A percentile compares a stretch with the other conserved stretches of the same genome.
These are phyloP conservation scores for Cabera pusaria DNA, from an alignment of 2,888 invertebrate species.

Conservation along the genomic window DNA sequence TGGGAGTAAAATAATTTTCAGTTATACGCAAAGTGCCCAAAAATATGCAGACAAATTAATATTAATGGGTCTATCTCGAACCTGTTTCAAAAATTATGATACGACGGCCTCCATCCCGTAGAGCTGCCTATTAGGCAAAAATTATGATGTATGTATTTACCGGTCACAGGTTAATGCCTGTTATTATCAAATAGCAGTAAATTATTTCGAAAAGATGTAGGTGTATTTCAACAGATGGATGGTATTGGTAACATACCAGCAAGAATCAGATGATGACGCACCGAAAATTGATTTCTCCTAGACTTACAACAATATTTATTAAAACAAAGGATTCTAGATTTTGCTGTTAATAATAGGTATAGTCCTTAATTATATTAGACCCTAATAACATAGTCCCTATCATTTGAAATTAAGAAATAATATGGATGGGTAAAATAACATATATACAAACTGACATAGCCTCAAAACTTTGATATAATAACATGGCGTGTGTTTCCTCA, in stretches of 20 bases:
- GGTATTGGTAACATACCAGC: constrained; percentile 5
- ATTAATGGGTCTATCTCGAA: constrained; percentile 21
- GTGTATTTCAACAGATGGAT: constrained; percentile 6
- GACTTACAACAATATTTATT: too few species aligned
- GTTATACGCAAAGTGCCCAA: constrained; percentile 6
- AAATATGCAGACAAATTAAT: constrained; percentile 25
- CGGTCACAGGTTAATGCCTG: constrained; percentile 18
- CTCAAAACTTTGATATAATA: too few species aligned
- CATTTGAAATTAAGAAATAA: too few species aligned
- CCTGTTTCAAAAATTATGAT: constrained; percentile 24
- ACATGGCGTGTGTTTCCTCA: constrained; percentile 1
- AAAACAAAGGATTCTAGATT: too few species aligned
- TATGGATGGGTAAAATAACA: too few species aligned
- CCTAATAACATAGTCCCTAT: too few species aligned
- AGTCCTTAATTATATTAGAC: too few species aligned
- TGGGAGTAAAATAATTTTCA: constrained; percentile 11
- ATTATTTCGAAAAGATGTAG: constrained; percentile 3
- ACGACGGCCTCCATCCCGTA: constrained; percentile 18
- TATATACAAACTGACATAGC: too few species aligned
- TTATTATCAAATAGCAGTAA: constrained; percentile 17
- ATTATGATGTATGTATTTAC: constrained; percentile 13
- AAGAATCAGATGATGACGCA: too few species aligned
- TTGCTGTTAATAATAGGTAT: too few species aligned
- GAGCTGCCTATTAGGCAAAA: constrained; percentile 13
- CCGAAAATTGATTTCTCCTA: too few species aligned